These are phyloP conservation scores for Eulemur rufifrons DNA, from an alignment of 2,113 vertebrate genomes.

Conservation along the genomic window DNA sequence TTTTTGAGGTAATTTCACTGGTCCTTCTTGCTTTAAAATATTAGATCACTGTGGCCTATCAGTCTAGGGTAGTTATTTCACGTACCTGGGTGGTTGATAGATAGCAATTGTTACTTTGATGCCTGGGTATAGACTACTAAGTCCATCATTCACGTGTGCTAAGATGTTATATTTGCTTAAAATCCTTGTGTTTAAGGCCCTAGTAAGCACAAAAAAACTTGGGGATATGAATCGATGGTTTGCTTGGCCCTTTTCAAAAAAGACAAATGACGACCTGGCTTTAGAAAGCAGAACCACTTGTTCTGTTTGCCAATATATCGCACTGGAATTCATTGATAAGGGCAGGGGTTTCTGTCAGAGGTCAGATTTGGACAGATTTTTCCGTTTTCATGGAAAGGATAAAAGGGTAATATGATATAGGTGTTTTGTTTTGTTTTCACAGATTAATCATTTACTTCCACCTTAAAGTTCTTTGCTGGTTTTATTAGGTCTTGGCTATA, in stretches of 20 bases:
- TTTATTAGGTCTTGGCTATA: conserved; percentile 92
- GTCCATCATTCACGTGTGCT: background rate
- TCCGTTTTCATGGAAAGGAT: background rate
- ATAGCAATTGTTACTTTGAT: conserved; percentile 30
- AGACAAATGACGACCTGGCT: background rate
- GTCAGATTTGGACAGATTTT: conserved; percentile 20
- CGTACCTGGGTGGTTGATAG: background rate
- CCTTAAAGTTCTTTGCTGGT: conserved; percentile 37
- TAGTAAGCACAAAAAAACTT: background rate
- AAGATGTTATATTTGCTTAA: conserved; percentile 25
- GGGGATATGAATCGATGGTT: background rate
- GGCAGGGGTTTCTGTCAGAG: background rate
- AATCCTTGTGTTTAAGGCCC: conserved; percentile 1
- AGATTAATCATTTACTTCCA: conserved; percentile 40
- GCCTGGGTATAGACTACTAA: background rate
- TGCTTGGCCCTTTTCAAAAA: conserved; percentile 38
- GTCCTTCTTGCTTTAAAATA: conserved; percentile 45
- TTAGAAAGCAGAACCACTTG: background rate
- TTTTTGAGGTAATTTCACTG: conserved; percentile 15
- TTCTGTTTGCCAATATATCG: background rate
- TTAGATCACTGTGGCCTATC: background rate
- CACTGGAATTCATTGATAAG: background rate
- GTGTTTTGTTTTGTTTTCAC: conserved; percentile 28
- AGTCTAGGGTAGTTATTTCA: background rate
- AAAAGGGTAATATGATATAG: conserved; percentile 1